A percentile compares a stretch with the other conserved stretches of the same genome.
Evolutionary conservation across 2,888 invertebrate species (phyloP).

Genomic region (Atethmia centrago): DNA sequence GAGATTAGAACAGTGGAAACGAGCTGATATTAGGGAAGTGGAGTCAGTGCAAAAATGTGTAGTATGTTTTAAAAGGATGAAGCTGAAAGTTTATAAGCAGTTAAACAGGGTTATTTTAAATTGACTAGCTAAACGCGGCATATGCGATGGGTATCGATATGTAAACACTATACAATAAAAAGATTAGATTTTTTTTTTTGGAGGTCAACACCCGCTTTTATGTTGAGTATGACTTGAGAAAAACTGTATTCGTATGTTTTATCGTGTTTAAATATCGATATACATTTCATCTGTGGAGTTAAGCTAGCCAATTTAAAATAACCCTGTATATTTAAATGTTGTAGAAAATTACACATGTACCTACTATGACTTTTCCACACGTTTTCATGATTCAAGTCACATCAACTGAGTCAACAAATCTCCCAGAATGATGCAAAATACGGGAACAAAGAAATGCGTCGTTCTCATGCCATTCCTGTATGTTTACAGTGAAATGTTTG

Average conservation of each 20-base stretch:
- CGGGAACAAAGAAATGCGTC: slow-evolving; percentile 45
- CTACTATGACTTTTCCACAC: neutral
- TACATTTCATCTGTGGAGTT: too few species aligned
- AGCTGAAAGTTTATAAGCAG: neutral
- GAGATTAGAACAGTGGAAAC: slow-evolving; percentile 37
- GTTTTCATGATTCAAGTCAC: slow-evolving; percentile 8
- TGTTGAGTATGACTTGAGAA: too few species aligned
- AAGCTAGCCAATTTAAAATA: too few species aligned
- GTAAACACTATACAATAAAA: too few species aligned
- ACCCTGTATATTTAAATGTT: neutral
- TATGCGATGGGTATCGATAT: too few species aligned
- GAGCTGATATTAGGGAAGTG: slow-evolving; percentile 12
- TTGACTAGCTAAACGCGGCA: too few species aligned
- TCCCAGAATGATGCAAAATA: slow-evolving; percentile 21
- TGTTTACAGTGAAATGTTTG: slow-evolving; percentile 54
- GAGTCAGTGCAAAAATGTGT: neutral
- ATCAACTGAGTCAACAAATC: slow-evolving; percentile 29
- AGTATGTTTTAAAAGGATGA: neutral
- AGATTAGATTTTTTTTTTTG: too few species aligned
- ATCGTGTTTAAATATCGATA: too few species aligned
- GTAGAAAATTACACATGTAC: neutral
- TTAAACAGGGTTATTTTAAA: too few species aligned
- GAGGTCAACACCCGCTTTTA: too few species aligned
- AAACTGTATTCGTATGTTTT: too few species aligned
- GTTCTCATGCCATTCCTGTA: slow-evolving; percentile 35